Evolutionary conservation across 2,797 vertebrate species (phyloP), one percentile per base, ranked within the genome.

Genomic region (Melanotaenia maccullochi): DNA sequence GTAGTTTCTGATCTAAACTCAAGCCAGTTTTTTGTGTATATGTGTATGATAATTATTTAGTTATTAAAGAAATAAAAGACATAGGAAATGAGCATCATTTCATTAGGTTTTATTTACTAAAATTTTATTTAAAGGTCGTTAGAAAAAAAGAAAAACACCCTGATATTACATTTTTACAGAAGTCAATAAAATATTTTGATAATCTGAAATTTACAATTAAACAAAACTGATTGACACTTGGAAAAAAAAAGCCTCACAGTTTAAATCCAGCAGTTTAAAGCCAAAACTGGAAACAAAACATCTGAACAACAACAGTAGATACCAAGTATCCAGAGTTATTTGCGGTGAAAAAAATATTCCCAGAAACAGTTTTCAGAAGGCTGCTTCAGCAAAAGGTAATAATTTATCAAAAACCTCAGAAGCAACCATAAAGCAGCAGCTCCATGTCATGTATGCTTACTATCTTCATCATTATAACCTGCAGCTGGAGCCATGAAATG

Each of bases 161-260:
- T 22, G 9, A 9, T 33, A 35, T 51, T 38, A 81, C 84, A 85
- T 84, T 85, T 89, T 82, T 85, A 88, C 76, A 90, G 42, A 66
- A 12, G 0, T 36, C 64, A 57, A 83, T 72, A 82, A 73, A 32
- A 75, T 40, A 24, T 60, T 57, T 64, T 65, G 32, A 3, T 63
- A 55, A 59, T 68, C 55, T 80, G 55, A 74, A 88, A 91, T 86
- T 90, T 88, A 91, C 82, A 89, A 42, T 65, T 71, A 35, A 64
- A 79, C 73, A 87, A 88, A 68, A 83, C 78, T 84, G 67, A 75
- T 57, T 70, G 75, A 80, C 9, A 30, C 7, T 2, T 2, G 47
- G 25, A 30, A 30, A 30, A 24, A 24, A n/a, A 71, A 28, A 73
- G 54, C 51, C 73, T 71, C 70, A 68, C 59, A 62, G 54, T 60